A percentile compares a stretch with the other conserved stretches of the same genome.
These are phyloP conservation scores for Sinocyclocheilus rhinocerous DNA, from an alignment of 2,113 vertebrate species.

Conservation along the genomic window DNA sequence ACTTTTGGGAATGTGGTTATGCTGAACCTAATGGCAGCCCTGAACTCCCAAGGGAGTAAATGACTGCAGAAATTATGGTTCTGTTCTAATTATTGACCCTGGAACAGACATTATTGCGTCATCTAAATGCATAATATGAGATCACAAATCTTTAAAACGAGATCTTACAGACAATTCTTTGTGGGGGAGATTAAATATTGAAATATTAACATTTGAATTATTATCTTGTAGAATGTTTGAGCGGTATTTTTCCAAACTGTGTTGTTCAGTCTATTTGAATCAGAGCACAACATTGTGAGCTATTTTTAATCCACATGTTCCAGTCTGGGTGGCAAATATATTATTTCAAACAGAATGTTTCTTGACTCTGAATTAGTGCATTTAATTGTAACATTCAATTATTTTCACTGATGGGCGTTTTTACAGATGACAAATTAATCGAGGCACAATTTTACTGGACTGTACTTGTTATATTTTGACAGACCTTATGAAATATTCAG, in stretches of 20 bases:
- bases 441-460: constrained; percentile 71
- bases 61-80: not conserved
- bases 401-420: constrained; percentile 64
- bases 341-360: constrained; percentile 68
- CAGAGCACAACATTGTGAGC: constrained; percentile 58
- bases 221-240: not conserved
- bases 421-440: constrained; percentile 70
- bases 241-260: not conserved
- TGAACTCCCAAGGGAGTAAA: constrained; percentile 6
- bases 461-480: constrained; percentile 73
- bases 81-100: not conserved
- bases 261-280: constrained; percentile 62
- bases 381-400: constrained; percentile 78
- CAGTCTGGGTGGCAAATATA: constrained; percentile 72
- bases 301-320: constrained; percentile 69
- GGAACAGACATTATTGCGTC: not conserved
- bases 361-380: constrained; percentile 63
- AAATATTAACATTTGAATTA: not conserved
- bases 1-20: not conserved
- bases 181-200: not conserved
- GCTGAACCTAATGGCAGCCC: not conserved
- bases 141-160: constrained; percentile 62
- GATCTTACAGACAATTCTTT: not conserved
- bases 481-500: constrained; percentile 75
- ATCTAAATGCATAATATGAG: not conserved